These are phyloP conservation scores for Drosophila buzzatii DNA, from an alignment of 2,888 invertebrate genomes.

Conservation along the genomic window DNA sequence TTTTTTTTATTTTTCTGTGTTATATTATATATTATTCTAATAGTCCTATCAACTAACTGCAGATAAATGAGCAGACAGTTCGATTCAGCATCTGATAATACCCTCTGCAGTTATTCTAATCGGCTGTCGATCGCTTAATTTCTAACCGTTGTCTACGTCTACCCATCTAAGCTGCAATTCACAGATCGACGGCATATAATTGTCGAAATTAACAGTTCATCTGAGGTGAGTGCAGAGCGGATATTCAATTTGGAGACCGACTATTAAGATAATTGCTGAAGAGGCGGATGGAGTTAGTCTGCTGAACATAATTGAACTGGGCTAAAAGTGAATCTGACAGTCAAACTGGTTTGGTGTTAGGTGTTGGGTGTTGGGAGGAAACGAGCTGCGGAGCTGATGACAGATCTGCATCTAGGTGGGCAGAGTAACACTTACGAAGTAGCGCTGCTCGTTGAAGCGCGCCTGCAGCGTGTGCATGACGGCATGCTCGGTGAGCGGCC, in stretches of 20 bases:
- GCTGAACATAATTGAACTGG: constrained; percentile 1
- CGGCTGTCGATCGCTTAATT: neutral
- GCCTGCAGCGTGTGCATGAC: constrained; percentile 96
- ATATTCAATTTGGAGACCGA: neutral
- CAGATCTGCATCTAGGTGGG: neutral
- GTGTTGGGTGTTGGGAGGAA: neutral
- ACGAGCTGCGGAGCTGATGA: neutral
- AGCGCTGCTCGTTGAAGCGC: constrained; percentile 93
- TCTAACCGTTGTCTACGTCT: neutral
- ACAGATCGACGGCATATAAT: constrained; percentile 6
- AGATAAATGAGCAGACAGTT: neutral
- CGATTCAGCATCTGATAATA: neutral
- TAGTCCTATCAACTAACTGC: neutral
- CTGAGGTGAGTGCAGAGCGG: neutral
- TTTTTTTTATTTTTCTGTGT: no score
- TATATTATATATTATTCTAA: no score
- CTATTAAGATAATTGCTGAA: constrained; percentile 66
- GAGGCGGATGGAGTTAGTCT: constrained; percentile 10
- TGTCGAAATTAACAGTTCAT: constrained; percentile 12
- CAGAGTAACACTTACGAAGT: constrained; percentile 90
- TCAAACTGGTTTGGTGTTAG: constrained; percentile 12
- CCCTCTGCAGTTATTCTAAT: neutral
- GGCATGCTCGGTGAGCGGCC: constrained; percentile 97
- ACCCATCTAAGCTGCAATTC: neutral
- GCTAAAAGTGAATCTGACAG: constrained; percentile 25